Evolutionary conservation across 2,113 vertebrate genomes (phyloP).

Genomic region (Astatoreochromis straeleni): DNA sequence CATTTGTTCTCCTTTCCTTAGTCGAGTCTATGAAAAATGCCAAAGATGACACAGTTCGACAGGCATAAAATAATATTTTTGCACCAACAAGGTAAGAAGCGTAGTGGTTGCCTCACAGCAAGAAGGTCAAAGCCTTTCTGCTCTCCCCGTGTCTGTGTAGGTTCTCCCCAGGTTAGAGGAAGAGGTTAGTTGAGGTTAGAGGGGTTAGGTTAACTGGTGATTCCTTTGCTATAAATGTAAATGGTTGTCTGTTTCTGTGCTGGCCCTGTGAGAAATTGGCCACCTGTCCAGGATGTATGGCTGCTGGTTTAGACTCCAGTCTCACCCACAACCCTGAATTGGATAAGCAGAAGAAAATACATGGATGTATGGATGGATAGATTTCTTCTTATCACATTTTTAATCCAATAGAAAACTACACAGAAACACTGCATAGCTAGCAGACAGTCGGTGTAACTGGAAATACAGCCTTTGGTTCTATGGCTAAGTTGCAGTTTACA

Average conservation of each 20-base stretch:
- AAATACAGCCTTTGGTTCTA: not conserved
- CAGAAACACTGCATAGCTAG: not conserved
- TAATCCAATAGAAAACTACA: not conserved
- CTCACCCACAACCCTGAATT: not conserved
- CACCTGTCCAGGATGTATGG: not conserved
- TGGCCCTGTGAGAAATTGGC: not conserved
- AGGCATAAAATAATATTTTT: not conserved
- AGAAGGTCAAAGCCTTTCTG: not conserved
- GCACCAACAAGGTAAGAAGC: not conserved
- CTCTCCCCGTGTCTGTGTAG: not conserved
- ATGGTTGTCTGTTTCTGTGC: not conserved
- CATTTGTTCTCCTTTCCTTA: not conserved
- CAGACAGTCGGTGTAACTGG: rapidly evolving
- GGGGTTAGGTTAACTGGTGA: not conserved
- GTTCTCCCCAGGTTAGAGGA: not conserved
- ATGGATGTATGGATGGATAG: not conserved
- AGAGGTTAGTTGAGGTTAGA: not conserved
- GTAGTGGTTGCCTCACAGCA: not conserved
- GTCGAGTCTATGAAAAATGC: not conserved
- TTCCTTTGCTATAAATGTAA: not conserved
- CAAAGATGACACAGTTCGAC: not conserved
- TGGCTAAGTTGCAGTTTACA: not conserved
- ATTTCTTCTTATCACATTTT: rapidly evolving
- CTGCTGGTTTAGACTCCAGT: not conserved
- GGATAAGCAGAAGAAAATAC: not conserved